phyloP scores from a whole-genome alignment of 2,888 invertebrate genomes.

The Drosophila siamana region DNA sequence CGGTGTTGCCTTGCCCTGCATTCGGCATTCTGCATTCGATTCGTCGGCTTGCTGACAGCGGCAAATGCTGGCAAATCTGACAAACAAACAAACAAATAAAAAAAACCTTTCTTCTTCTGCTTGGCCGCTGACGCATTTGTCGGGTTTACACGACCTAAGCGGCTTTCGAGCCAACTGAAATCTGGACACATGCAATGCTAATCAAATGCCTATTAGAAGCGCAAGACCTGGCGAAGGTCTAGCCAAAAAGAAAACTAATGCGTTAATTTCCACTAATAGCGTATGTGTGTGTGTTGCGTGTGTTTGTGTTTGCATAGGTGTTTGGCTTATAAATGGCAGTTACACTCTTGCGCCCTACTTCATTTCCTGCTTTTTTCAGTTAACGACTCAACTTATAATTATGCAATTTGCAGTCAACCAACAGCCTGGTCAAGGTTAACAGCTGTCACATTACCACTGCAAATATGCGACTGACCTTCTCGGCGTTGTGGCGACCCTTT shows the following conservation, averaged over 20 bases:
- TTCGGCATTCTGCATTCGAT: too few relatives aligned
- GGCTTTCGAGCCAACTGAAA: slow-evolving; percentile 58
- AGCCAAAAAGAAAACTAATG: slow-evolving; percentile 1
- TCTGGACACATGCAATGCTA: slow-evolving; percentile 28
- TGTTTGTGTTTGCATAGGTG: too few relatives aligned
- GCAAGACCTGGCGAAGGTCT: slow-evolving; percentile 20
- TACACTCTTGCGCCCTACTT: slow-evolving; percentile 1
- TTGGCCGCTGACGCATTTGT: slow-evolving; percentile 50
- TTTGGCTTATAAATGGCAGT: slow-evolving; percentile 13
- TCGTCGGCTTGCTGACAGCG: slow-evolving; percentile 64
- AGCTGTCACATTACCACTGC: slow-evolving; percentile 56
- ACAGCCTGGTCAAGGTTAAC: slow-evolving; percentile 68
- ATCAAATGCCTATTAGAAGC: slow-evolving; percentile 49
- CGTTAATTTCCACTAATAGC: not conserved
- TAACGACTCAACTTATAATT: slow-evolving; percentile 42
- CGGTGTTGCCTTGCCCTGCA: slow-evolving; percentile 71
- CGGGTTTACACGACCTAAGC: slow-evolving; percentile 75
- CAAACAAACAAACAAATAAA: not conserved
- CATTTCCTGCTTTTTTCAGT: slow-evolving; percentile 40
- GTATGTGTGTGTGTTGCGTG: not conserved
- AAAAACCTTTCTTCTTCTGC: slow-evolving; percentile 35
- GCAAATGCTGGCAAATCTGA: slow-evolving; percentile 70
- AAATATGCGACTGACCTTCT: slow-evolving; percentile 60
- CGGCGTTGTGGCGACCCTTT: slow-evolving; percentile 1
- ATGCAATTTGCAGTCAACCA: slow-evolving; percentile 52